Conservation (phyloP, 2,797 vertebrate species). For the Pantherophis vulpinus region DNA sequence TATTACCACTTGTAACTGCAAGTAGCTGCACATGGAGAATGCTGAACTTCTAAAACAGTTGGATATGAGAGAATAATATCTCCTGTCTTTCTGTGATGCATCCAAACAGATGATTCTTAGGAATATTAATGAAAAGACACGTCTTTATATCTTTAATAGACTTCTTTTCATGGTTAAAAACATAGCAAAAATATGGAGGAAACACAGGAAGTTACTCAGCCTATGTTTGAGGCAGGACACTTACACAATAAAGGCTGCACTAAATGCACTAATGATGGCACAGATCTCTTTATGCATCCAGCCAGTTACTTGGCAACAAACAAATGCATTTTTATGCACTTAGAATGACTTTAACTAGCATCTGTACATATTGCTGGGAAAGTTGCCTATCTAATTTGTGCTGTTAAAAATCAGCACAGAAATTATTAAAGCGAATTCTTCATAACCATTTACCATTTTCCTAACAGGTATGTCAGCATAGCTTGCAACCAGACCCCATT, state of each 20-base stretch:
- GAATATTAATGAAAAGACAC: not conserved
- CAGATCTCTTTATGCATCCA: slow-evolving; percentile 53
- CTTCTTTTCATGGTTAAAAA: not conserved
- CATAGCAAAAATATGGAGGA: not conserved
- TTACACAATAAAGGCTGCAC: not conserved
- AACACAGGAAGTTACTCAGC: not conserved
- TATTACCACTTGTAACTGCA: not conserved
- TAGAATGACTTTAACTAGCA: slow-evolving; percentile 46
- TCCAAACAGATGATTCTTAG: not conserved
- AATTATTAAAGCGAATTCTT: not conserved
- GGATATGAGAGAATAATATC: not conserved
- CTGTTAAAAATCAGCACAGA: slow-evolving; percentile 44
- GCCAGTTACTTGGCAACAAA: slow-evolving; percentile 61
- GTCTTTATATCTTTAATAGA: not conserved
- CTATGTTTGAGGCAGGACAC: not conserved
- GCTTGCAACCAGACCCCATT: not conserved
- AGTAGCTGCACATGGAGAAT: accelerated
- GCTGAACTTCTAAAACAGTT: not conserved
- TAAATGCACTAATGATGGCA: not conserved
- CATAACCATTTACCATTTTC: not conserved
- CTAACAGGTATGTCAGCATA: not conserved
- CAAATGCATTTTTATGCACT: slow-evolving; percentile 41
- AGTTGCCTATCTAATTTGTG: slow-evolving; percentile 3
- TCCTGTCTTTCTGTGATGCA: not conserved
- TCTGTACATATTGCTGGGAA: slow-evolving; percentile 49